Base-by-base conservation (phyloP, 2,113 vertebrate species). In the Chaetops frenatus region DNA sequence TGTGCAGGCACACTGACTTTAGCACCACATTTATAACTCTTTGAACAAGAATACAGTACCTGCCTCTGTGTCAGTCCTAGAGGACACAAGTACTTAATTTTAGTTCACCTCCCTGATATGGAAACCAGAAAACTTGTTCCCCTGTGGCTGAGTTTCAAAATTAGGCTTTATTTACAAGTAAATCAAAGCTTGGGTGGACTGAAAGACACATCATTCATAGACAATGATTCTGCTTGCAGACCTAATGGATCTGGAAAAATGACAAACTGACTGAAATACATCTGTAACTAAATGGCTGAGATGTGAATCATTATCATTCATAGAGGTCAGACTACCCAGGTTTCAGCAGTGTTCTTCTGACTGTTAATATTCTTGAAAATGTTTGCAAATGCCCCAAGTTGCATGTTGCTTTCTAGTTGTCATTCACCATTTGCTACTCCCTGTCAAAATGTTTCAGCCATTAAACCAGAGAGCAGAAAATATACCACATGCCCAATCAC, bases 391-490 rank as follows among this genome's bases (percentile, higher is more conserved):
- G 65, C 83, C 80, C 86, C 61, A 71, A 84, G 92, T 87, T 85
- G 72, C 50, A 15, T 22, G 73, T 53, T 95, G 89, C 86, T 91
- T 92, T 45, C 93, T 92, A 67, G 81, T 81, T 97, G 94, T 91
- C 94, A 94, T 95, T 95, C 91, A 92, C 81, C 89, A 53, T 91
- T 97, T 91, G 72, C 64, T 92, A 86, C 53, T 92, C 77, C 61
- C 86, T 92, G 92, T 96, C 95, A 97, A 95, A 97, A 95, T 61
- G 86, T 94, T 97, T 91, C 94, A 72, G 91, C 92, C 94, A 94
- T 96, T 97, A 96, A 97, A 89, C 66, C 78, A 81, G 86, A 92
- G 95, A 96, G 91, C 91, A 94, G 94, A 96, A 96, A 95, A 94
- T 94, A 95, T 45, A 89, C 89, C 94, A 91, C 96, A 95, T 94